Percentiles rank a stretch among this genome's conserved stretches.
Evolutionary conservation across 2,113 vertebrate species (phyloP).

Genomic region (Spermophilus dauricus): DNA sequence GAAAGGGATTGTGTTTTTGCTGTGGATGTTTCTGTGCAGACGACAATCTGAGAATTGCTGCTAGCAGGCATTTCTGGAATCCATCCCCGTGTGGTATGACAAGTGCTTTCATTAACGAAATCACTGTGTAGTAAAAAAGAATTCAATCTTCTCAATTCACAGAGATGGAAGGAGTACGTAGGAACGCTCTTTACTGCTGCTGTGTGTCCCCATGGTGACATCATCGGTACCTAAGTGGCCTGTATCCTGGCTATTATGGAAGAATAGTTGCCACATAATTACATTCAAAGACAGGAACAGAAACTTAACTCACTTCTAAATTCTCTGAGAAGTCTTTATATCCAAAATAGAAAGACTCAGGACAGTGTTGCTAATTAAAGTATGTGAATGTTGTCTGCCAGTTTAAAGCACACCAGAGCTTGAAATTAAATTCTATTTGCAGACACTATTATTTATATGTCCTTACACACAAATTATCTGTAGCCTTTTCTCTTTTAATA

Average conservation of each 20-base stretch:
- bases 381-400: constrained; percentile 15
- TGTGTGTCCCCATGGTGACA: not conserved
- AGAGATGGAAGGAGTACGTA: not conserved
- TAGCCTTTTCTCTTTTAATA: not conserved
- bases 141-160: not conserved
- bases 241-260: constrained; percentile 15
- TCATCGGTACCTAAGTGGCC: constrained; percentile 35
- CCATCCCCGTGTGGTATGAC: not conserved
- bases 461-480: constrained; percentile 26
- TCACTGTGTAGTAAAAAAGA: not conserved
- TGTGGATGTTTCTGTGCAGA: not conserved
- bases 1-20: not conserved
- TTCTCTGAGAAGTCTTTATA: constrained; percentile 63
- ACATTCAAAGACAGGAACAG: constrained; percentile 42
- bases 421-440: constrained; percentile 53
- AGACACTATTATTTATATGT: constrained; percentile 51
- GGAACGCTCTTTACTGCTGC: not conserved
- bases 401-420: constrained; percentile 21
- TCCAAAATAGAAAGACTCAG: constrained; percentile 63
- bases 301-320: constrained; percentile 55
- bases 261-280: constrained; percentile 50
- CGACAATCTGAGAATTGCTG: not conserved
- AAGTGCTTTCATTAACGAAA: constrained; percentile 26
- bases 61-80: not conserved
- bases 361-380: constrained; percentile 70